Base-by-base conservation (phyloP, 2,797 vertebrate species). In the Parotocinclus haroldoi region DNA sequence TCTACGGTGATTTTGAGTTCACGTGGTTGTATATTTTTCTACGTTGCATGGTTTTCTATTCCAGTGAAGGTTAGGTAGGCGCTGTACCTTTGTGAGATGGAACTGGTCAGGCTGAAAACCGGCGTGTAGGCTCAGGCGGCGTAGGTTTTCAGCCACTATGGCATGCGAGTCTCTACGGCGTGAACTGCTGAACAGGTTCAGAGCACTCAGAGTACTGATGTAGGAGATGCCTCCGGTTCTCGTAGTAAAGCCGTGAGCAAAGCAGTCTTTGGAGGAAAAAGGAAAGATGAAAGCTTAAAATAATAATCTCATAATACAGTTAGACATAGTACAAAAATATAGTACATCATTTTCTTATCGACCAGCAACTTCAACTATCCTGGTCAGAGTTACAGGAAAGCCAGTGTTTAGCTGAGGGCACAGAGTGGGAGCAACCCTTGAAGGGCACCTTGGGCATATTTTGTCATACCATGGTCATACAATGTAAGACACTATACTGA, bases 171-270 rank as follows among this genome's bases (percentile, higher is more conserved):
- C 96, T 72, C 88, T 88, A 49, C 94, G 76, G 59, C 82, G 89
- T 18, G 84, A 86, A 81, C 93, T 98, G 81, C 91, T 88, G 88
- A 95, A 96, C 76, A 98, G 90, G 69, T 98, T 98, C 58, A 95
- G 79, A 38, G 95, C 93, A 72, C 92, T 93, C 61, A 97, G 81
- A 3, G 92, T 92, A 3, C 88, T 84, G 81, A 95, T 84, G 76
- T 85, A 91, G 57, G 94, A 95, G 59, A 97, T 92, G 0, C 96
- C 95, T 11, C 96, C 96, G 5, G 79, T 45, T 49, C 95, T 92
- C 9, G 92, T 92, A 14, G 89, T 96, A 86, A 96, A 98, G 39
- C 96, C 96, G 8, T 99, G 96, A 16, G 92, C 87, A 69, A 99
- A 98, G 58, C 76, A 79, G 14, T 86, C 84, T 27, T 27, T 27